These are phyloP conservation scores for Otus scops DNA, from an alignment of 2,797 vertebrate species.

Conservation along the genomic window DNA sequence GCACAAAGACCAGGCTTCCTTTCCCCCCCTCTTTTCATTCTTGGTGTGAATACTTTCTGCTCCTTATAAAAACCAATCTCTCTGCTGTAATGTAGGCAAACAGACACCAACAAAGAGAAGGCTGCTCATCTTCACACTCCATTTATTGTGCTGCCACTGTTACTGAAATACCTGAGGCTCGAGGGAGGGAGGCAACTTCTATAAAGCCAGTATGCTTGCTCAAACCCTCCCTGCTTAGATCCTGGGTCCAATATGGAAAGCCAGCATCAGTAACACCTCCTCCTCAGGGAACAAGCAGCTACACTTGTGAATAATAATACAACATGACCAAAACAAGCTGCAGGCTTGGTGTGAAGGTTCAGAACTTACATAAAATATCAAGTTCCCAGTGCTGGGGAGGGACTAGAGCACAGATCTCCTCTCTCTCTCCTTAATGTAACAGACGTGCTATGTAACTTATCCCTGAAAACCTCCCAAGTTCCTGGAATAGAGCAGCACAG, in stretches of 20 bases:
- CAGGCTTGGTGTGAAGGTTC: background rate
- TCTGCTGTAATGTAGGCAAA: fast-evolving
- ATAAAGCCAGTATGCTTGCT: background rate
- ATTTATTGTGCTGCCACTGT: background rate
- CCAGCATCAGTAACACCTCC: background rate
- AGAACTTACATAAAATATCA: background rate
- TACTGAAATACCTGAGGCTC: background rate
- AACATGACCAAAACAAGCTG: background rate
- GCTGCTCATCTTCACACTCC: background rate
- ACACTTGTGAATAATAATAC: background rate
- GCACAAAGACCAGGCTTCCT: background rate
- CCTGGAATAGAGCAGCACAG: background rate
- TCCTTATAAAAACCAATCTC: background rate
- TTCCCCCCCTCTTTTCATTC: background rate
- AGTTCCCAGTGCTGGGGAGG: background rate
- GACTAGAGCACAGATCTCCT: background rate
- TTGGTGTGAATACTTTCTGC: fast-evolving
- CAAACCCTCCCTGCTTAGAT: background rate
- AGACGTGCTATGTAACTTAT: fast-evolving
- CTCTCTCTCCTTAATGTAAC: background rate
- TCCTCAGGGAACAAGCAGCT: background rate
- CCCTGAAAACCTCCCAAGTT: background rate
- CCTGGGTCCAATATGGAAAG: background rate
- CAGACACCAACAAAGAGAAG: background rate
- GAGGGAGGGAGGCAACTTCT: background rate